Evolutionary conservation across 1,140 invertebrate species (phyloP), one percentile per base, ranked within the genome.

Genomic region (Stegodyphus mimosarum): DNA sequence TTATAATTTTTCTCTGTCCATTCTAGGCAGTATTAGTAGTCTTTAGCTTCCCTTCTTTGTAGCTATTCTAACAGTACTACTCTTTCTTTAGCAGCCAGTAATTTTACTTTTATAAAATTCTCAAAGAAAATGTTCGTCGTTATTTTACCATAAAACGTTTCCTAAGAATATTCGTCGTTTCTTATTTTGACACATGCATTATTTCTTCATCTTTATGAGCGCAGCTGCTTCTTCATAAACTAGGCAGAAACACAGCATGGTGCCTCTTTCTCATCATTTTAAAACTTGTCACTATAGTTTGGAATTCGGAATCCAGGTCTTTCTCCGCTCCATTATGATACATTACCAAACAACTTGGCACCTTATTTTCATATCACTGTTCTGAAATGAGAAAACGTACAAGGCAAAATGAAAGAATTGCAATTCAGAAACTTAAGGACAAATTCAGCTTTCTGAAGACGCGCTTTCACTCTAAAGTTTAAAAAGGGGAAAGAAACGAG

Each of bases 321-420:
- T 60, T 4, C 9, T 15, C 55, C 9, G 9, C 15, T 73, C 17
- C 49, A 52, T 51, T 73, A 73, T 50, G 48, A 15, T 15, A 52
- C 18, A 72, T 52, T 17, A 51, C 70, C 33, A 33, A 33, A 33
- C 33, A 33, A 33, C 33, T 33, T 33, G 33, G 33, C 33, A 3
- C 33, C 17, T 18, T 66, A 66, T 77, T 77, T 50, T 33, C 74
- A 64, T 64, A 64, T 77, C 63, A 11, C 33, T 64, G 55, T 60
- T 60, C 15, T 5, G 1, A 9, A 60, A 60, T 15, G 9, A 60
- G 15, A 15, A 9, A 9, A 49, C 13, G 69, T 51, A 72, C 13
- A 9, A 49, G 69, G 48, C 17, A 51, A 69, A 72, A 81, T 81
- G 69, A 81, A 81, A 72, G 51, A 72, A 72, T 63, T 81, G 52